Base-by-base conservation (phyloP, 1,140 invertebrate genomes). In the Calliphora vicina region DNA sequence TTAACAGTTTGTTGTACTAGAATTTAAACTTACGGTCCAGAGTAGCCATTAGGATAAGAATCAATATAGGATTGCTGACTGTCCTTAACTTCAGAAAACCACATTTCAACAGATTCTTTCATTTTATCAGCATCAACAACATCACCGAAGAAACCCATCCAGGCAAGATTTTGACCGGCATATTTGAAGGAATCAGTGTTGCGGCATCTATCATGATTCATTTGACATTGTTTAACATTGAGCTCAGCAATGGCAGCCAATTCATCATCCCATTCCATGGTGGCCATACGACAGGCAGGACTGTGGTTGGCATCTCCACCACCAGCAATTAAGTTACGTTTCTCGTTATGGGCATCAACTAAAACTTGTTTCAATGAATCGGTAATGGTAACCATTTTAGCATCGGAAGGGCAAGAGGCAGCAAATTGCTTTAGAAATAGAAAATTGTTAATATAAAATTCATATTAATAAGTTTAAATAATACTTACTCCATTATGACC, bases 81-180 rank as follows among this genome's bases (percentile, higher is more conserved):
- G 73, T 84, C 82, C 20, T 72, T 73, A 25, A 83, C 45, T 67
- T 85, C 84, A 80, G 45, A 74, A 10, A 17, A 85, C 84, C 84
- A 85, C n/a, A 73, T 26, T 17, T 76, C 61, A 25, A 83, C 45
- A 8, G 72, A 67, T 15, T 57, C 23, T 10, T 43, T 20, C 61
- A 67, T 25, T 25, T 23, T 67, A 9, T 6, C n/a, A 23, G 20
- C 61, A 67, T 67, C 6, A 67, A 5, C 20, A 12, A 25, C n/a
- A 23, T 17, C 4, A 15, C 74, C 43, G 25, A 80, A 86, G 43
- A 43, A 88, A 74, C 86, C 80, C 45, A 88, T 84, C 86, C 86
- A 86, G 20, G 89, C 89, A 42, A 90, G 83, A 80, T 90, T 89
- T 84, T 90, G 89, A 5, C 89, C 89, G 42, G 88, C 84, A 85